phyloP scores from a whole-genome alignment of 2,888 invertebrate genomes.

The Cerastoderma edule region DNA sequence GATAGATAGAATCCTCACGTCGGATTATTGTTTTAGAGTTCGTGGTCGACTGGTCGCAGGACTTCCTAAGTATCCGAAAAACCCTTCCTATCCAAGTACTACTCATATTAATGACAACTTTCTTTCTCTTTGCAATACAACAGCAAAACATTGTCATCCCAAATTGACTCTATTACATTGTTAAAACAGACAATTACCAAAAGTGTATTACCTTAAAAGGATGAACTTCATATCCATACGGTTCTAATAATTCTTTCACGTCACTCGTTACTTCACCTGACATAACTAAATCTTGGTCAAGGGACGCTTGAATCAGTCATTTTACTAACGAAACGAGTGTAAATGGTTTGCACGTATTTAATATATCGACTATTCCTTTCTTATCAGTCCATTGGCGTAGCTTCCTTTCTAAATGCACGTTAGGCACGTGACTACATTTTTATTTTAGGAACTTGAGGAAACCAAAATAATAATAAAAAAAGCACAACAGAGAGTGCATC shows the following conservation, averaged over 20 bases:
- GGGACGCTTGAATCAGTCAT: too few relatives aligned
- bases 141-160: not conserved
- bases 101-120: not conserved
- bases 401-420: too few relatives aligned
- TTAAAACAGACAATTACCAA: not conserved
- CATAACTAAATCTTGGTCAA: too few relatives aligned
- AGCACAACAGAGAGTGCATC: too few relatives aligned
- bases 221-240: conserved; percentile 13
- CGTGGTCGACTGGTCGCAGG: not conserved
- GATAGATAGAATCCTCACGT: too few relatives aligned
- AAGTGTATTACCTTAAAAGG: conserved; percentile 8
- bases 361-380: too few relatives aligned
- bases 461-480: too few relatives aligned
- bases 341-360: too few relatives aligned
- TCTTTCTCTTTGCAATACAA: not conserved
- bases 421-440: too few relatives aligned
- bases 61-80: not conserved
- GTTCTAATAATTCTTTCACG: not conserved
- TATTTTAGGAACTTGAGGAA: too few relatives aligned
- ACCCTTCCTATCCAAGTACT: not conserved
- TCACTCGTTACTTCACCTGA: conserved; percentile 2
- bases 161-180: not conserved
- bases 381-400: too few relatives aligned
- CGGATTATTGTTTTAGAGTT: not conserved
- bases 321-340: too few relatives aligned